Evolutionary conservation across 2,797 vertebrate genomes (phyloP).

Genomic region (Poecilia picta): DNA sequence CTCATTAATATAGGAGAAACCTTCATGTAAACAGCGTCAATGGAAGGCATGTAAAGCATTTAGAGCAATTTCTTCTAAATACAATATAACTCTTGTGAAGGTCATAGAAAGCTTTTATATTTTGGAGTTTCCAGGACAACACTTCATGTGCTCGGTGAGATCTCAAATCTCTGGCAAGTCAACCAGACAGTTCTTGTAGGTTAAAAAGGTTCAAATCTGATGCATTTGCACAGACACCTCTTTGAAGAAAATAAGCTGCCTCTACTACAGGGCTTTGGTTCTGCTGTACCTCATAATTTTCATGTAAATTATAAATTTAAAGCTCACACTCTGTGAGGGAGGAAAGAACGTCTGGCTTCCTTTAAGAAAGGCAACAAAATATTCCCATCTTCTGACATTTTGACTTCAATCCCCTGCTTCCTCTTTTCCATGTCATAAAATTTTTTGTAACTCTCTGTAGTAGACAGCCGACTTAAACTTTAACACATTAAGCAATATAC

Average conservation of each 20-base stretch:
- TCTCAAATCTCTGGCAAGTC: not conserved
- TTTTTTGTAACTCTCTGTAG: slow-evolving; percentile 22
- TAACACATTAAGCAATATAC: slow-evolving; percentile 24
- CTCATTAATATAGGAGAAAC: not conserved
- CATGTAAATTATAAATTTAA: slow-evolving; percentile 53
- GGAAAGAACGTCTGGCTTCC: not conserved
- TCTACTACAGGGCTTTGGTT: slow-evolving; percentile 12
- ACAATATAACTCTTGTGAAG: not conserved
- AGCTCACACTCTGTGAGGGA: slow-evolving; percentile 29
- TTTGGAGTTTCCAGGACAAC: not conserved
- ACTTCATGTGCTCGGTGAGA: not conserved
- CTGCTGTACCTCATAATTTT: slow-evolving; percentile 42
- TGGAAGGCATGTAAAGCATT: too few species aligned
- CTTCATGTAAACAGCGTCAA: too few species aligned
- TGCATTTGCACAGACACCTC: slow-evolving; percentile 12
- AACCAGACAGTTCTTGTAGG: not conserved
- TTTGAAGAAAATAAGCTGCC: slow-evolving; percentile 44
- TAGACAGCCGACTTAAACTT: slow-evolving; percentile 21
- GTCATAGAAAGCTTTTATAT: not conserved
- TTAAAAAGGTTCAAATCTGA: not conserved
- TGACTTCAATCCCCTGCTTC: slow-evolving; percentile 37
- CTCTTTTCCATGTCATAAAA: slow-evolving; percentile 17
- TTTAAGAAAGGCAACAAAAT: slow-evolving; percentile 38
- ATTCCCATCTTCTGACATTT: slow-evolving; percentile 38
- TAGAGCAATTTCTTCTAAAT: not conserved